Percentiles rank a stretch among this genome's conserved stretches.
These are phyloP conservation scores for Melanotaenia pygmaea DNA, from an alignment of 2,797 vertebrate species.

Conservation along the genomic window DNA sequence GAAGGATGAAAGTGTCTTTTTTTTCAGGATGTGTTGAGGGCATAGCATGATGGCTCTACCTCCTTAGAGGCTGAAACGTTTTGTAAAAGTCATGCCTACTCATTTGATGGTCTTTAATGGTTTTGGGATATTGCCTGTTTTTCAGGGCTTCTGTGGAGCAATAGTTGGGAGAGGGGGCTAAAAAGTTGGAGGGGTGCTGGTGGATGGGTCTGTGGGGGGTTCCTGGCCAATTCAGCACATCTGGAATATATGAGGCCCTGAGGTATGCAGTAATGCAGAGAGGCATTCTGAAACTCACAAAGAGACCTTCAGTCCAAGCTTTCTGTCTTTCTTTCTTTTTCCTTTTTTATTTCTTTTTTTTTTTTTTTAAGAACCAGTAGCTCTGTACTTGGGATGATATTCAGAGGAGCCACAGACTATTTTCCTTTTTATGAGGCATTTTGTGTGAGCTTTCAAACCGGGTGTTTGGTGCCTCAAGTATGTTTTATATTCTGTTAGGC, in stretches of 20 bases:
- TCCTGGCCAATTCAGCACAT: conserved; percentile 84
- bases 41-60: conserved; percentile 34
- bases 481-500: conserved; percentile 28
- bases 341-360: conserved; percentile 45
- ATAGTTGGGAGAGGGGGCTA: conserved; percentile 48
- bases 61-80: conserved; percentile 42
- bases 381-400: conserved; percentile 73
- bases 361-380: conserved; percentile 74
- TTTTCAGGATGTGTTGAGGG: conserved; percentile 32
- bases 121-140: conserved; percentile 72
- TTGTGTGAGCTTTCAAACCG: conserved; percentile 61
- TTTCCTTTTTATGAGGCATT: conserved; percentile 74
- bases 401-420: conserved; percentile 72
- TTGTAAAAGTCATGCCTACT: conserved; percentile 51
- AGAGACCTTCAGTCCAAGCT: conserved; percentile 82
- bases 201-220: conserved; percentile 32
- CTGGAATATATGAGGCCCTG: conserved; percentile 88
- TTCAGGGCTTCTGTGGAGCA: conserved; percentile 74
- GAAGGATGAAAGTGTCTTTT: conserved; percentile 38
- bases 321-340: conserved; percentile 31
- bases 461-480: conserved; percentile 33
- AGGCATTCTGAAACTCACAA: conserved; percentile 85
- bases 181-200: conserved; percentile 61
- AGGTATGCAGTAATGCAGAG: conserved; percentile 87
- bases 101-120: conserved; percentile 71